Percentiles rank a stretch among this genome's conserved stretches.
Evolutionary conservation across 2,113 vertebrate species (phyloP).

Genomic region (Athene cunicularia): DNA sequence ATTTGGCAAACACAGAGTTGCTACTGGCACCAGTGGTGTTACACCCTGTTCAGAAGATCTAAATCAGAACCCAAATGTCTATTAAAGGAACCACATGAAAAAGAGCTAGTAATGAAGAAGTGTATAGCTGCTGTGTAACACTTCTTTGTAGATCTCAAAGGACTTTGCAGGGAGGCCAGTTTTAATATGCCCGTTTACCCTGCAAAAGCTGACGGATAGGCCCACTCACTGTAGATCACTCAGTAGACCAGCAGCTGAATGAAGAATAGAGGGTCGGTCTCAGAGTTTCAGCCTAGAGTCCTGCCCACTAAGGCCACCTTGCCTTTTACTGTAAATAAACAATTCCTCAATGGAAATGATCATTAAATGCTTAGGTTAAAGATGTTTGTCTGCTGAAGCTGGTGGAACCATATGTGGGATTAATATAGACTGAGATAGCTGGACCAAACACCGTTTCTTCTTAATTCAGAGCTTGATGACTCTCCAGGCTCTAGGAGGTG

Average conservation of each 20-base stretch:
- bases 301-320: background rate
- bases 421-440: background rate
- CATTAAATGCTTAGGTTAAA: background rate
- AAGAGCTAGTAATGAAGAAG: background rate
- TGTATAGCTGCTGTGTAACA: background rate
- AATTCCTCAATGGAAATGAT: background rate
- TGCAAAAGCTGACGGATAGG: background rate
- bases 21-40: background rate
- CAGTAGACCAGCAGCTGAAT: background rate
- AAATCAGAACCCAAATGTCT: conserved; percentile 25
- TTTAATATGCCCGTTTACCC: background rate
- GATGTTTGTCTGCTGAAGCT: background rate
- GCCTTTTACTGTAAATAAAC: background rate
- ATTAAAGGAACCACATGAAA: conserved; percentile 46
- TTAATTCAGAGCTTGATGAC: background rate
- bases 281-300: background rate
- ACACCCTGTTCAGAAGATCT: background rate
- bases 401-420: background rate
- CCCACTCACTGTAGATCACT: background rate
- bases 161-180: background rate
- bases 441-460: background rate
- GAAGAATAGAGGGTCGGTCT: background rate
- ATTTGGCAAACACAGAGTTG: background rate
- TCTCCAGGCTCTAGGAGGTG: background rate
- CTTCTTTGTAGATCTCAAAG: conserved; percentile 19